Conservation (phyloP, 2,888 invertebrate genomes). For the Caenorhabditis sp. region DNA sequence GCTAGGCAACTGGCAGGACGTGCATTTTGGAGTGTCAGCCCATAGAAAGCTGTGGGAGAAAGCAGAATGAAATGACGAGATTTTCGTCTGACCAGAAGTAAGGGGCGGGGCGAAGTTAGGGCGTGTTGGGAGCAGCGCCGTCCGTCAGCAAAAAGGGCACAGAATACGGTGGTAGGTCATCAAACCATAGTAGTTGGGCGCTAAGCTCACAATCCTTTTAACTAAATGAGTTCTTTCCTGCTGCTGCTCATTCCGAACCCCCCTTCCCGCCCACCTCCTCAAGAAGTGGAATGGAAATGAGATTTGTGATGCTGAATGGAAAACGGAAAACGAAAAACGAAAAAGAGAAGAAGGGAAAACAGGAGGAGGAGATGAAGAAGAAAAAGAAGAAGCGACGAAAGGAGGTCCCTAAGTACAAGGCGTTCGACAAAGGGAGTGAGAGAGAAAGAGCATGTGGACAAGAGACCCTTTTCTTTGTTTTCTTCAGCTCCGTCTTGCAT, state of each 20-base stretch:
- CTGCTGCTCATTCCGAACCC: neutral
- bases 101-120: no score
- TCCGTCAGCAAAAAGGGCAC: no score
- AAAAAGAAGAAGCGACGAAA: neutral
- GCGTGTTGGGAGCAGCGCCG: no score
- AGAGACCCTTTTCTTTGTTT: no score
- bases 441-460: conserved; percentile 3
- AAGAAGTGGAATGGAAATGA: conserved; percentile 10
- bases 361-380: neutral
- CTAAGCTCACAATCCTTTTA: conserved; percentile 23
- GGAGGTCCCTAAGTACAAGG: conserved; percentile 22
- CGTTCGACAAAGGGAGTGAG: conserved; percentile 16
- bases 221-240: conserved; percentile 26
- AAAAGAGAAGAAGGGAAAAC: no score
- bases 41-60: neutral
- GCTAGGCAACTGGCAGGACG: neutral
- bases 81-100: conserved; percentile 4
- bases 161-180: conserved; percentile 1
- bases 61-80: conserved; percentile 12
- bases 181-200: conserved; percentile 1
- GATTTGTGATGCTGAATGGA: neutral
- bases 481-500: conserved; percentile 21
- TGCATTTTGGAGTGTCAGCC: no score
- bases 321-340: neutral
- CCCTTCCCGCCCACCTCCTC: neutral